Base-by-base conservation (phyloP, 2,113 vertebrate genomes). In the Camarhynchus parvulus region DNA sequence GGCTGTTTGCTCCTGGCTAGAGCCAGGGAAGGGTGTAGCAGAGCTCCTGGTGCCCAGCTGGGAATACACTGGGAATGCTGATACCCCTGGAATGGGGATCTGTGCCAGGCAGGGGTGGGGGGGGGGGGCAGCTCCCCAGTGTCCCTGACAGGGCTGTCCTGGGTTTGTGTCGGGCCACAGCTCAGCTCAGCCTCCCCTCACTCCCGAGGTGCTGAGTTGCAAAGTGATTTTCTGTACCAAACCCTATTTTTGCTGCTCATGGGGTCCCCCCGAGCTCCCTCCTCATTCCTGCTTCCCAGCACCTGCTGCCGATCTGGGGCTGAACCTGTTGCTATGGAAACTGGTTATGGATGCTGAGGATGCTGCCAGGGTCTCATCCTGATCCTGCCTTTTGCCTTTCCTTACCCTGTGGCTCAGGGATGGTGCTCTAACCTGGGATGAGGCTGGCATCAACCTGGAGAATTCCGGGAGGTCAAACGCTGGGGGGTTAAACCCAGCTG, bases 331-430 rank as follows among this genome's bases (percentile, higher is more conserved):
- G n/a, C 96, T 64, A 90, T 91, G 83, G 91, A 58, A 93, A 94
- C 93, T 14, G 6, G 8, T 9, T 52, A 55, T 83, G 83, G 83
- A 93, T 94, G 72, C 91, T 83, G 87, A 83, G 56, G 79, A 93
- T 84, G 92, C 73, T 87, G 90, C 81, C 5, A 0, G 35, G 81
- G 73, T 73, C 72, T 86, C 83, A 68, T 80, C 72, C 77, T 9
- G 52, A 62, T 50, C 37, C 13, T 1, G 6, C 70, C 14, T 67
- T 67, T 58, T 41, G 35, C 76, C 27, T 83, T 47, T 9, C 58
- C 83, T 64, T 15, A 20, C 21, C 35, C 53, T 2, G 47, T 0
- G 0, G 18, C 0, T 0, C 1, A 6, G 61, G 69, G 50, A 39
- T 0, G 4, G 10, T 4, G 17, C 9, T 12, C 25, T 17, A 52